phyloP scores from a whole-genome alignment of 2,888 invertebrate species.

The Drosophila tripunctata region DNA sequence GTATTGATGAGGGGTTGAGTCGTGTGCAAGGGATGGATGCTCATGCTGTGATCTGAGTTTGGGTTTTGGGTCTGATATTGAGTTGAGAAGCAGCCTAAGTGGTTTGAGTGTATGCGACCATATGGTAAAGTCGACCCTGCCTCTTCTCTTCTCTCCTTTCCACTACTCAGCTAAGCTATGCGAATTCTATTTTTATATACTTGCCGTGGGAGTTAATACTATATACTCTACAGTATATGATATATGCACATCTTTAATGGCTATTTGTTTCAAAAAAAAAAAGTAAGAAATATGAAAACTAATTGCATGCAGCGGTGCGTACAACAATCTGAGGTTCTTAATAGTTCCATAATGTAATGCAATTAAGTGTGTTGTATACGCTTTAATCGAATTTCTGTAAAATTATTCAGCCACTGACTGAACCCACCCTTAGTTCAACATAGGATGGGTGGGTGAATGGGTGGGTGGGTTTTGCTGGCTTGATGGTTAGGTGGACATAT shows the following conservation, averaged over 20 bases:
- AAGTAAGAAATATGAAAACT: slow-evolving; percentile 22
- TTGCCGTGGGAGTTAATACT: not conserved
- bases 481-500: not conserved
- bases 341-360: slow-evolving; percentile 65
- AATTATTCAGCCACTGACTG: slow-evolving; percentile 53
- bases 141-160: too few relatives aligned
- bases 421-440: too few relatives aligned
- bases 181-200: slow-evolving; percentile 42
- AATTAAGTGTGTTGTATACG: slow-evolving; percentile 56
- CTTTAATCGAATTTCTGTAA: slow-evolving; percentile 69
- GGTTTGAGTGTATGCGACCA: slow-evolving; percentile 66
- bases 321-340: slow-evolving; percentile 53
- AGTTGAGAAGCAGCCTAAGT: slow-evolving; percentile 53
- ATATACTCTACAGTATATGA: not conserved
- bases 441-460: slow-evolving; percentile 37
- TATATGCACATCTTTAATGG: slow-evolving; percentile 10
- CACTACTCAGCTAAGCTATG: slow-evolving; percentile 6
- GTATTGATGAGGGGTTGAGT: slow-evolving; percentile 7
- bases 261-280: slow-evolving; percentile 35
- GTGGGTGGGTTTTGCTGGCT: slow-evolving; percentile 10
- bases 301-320: slow-evolving; percentile 51
- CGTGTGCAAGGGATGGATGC: slow-evolving; percentile 72
- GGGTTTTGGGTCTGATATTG: not conserved
- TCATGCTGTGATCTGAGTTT: slow-evolving; percentile 25
- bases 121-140: slow-evolving; percentile 61